Evolutionary conservation across 2,888 invertebrate species (phyloP).

Genomic region (Drosophila neotestacea): DNA sequence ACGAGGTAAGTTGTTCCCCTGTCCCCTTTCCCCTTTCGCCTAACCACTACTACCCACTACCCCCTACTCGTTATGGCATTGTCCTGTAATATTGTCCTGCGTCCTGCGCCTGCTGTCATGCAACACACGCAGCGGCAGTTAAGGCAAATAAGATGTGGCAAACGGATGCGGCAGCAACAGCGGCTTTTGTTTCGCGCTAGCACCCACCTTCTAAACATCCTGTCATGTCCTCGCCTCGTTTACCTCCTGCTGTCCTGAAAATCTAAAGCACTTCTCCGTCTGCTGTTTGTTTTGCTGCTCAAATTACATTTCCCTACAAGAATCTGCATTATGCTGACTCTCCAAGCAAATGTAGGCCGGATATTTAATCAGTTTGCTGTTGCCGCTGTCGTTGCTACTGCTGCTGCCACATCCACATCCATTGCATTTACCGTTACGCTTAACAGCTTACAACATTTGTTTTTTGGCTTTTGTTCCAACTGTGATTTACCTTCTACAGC

Average conservation of each 20-base stretch:
- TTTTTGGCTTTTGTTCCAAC: constrained; percentile 35
- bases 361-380: constrained; percentile 76
- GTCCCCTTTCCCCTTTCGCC: not conserved
- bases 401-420: not conserved
- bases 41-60: not conserved
- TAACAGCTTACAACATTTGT: constrained; percentile 46
- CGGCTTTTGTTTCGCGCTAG: constrained; percentile 64
- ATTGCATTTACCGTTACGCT: constrained; percentile 52
- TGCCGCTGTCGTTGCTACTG: constrained; percentile 32
- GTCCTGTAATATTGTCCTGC: constrained; percentile 8
- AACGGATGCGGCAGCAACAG: constrained; percentile 32
- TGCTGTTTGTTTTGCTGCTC: constrained; percentile 73
- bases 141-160: constrained; percentile 32
- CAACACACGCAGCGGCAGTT: constrained; percentile 17
- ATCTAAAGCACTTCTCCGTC: constrained; percentile 13
- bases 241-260: not conserved
- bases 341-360: constrained; percentile 63
- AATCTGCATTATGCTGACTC: constrained; percentile 59
- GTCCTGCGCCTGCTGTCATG: constrained; percentile 1
- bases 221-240: constrained; percentile 18
- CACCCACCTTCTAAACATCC: constrained; percentile 49
- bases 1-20: constrained; percentile 77
- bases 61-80: not conserved
- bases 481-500: constrained; percentile 10
- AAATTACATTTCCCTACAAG: constrained; percentile 76